These are phyloP conservation scores for Melanophora roralis DNA, from an alignment of 2,888 invertebrate species.

Conservation along the genomic window DNA sequence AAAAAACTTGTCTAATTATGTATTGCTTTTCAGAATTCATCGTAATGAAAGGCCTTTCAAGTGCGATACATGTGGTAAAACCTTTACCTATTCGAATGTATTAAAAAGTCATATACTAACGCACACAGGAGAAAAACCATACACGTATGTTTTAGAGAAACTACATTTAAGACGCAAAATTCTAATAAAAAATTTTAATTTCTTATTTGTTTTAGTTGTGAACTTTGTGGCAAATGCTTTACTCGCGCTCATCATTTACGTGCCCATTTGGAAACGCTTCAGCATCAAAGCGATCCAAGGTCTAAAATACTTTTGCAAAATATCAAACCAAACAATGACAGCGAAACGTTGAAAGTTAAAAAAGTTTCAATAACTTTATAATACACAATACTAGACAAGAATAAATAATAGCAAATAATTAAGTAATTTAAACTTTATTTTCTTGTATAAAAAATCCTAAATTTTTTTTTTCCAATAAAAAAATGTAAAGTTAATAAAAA, in stretches of 20 bases:
- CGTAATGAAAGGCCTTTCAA: conserved; percentile 75
- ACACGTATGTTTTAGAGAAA: conserved; percentile 66
- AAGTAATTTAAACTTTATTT: too few relatives aligned
- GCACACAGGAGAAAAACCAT: conserved; percentile 76
- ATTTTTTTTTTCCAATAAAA: too few relatives aligned
- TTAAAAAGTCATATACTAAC: conserved; percentile 74
- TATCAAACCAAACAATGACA: conserved; percentile 60
- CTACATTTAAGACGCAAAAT: too few relatives aligned
- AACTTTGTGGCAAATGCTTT: conserved; percentile 74
- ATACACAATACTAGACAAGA: too few relatives aligned
- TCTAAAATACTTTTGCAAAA: conserved; percentile 65
- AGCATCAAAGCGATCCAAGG: conserved; percentile 73
- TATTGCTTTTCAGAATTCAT: conserved; percentile 70
- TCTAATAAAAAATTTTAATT: not conserved
- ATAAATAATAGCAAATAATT: too few relatives aligned
- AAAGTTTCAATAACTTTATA: too few relatives aligned
- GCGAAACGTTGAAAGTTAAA: not conserved
- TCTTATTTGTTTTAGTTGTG: conserved; percentile 67
- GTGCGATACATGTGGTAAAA: conserved; percentile 75
- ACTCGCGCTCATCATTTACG: conserved; percentile 74
- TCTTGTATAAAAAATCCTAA: too few relatives aligned
- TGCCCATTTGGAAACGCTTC: conserved; percentile 75
- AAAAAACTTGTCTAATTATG: too few relatives aligned
- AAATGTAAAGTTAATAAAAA: too few relatives aligned
- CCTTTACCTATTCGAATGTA: conserved; percentile 75